Base-by-base conservation (phyloP, 2,797 vertebrate species). In the Notoglanidium macrostoma region DNA sequence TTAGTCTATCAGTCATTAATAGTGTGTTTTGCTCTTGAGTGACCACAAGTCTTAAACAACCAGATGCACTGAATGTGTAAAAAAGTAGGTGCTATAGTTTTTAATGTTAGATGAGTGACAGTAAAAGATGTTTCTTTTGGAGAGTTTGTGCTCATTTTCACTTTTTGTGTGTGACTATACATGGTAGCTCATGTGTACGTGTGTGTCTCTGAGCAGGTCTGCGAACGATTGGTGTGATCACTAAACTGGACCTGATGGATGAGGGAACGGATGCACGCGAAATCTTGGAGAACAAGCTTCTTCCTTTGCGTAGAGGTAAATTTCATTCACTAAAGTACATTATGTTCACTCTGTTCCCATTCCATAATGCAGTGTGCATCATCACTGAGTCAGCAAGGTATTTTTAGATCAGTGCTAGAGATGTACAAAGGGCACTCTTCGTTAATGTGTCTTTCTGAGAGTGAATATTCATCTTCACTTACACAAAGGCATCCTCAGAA, bases 161-260 rank as follows among this genome's bases (percentile, higher is more conserved):
- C 12, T 32, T 80, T 61, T 54, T n/a, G 76, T 17, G 5, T 80
- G 74, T 72, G 57, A 63, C 35, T 80, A 10, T 87, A 77, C 74
- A 61, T 63, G 21, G 40, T 65, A 46, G 40, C 40, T 65, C 26
- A 65, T 70, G 55, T 74, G 10, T 86, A 21, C 11, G 21, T 76
- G 17, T 82, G 35, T 63, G 79, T 79, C 73, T 88, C 12, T 84
- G 51, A 51, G 15, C 55, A 89, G 90, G 97, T 54, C 93, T 96
- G 0, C 96, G 97, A 89, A 97, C 97, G 83, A 97, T 97, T 51
- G 97, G 97, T 84, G 97, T 97, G 89, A 97, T 97, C 93, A 97
- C 97, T 89, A 97, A 97, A 91, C 92, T 97, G 94, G 97, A 97
- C 90, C 93, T 97, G 90, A 97, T 97, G 97, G 97, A 97, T 5